phyloP scores from a whole-genome alignment of 2,888 invertebrate genomes.

The Dione juno region DNA sequence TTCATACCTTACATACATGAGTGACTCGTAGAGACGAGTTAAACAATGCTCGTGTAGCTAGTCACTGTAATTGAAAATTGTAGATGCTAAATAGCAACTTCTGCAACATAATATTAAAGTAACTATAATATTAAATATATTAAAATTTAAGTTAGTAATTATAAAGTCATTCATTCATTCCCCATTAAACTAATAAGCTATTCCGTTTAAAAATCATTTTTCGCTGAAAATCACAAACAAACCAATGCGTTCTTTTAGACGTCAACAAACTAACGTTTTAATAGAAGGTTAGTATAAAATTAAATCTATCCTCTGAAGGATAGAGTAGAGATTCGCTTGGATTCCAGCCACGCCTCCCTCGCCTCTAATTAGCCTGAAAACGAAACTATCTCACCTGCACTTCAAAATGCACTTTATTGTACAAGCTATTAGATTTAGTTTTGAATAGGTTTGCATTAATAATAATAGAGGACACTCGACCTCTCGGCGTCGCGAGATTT shows the following conservation, averaged over 20 bases:
- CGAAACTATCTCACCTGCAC: slow-evolving; percentile 53
- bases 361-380: slow-evolving; percentile 80
- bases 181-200: slow-evolving; percentile 27
- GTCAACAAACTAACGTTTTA: slow-evolving; percentile 47
- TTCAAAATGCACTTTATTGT: slow-evolving; percentile 52
- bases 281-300: slow-evolving; percentile 34
- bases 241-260: slow-evolving; percentile 48
- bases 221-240: slow-evolving; percentile 44
- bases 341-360: slow-evolving; percentile 55
- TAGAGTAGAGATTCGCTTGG: slow-evolving; percentile 61
- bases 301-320: slow-evolving; percentile 45
- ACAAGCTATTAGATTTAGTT: slow-evolving; percentile 53
- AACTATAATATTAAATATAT: not conserved
- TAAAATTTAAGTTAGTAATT: slow-evolving; percentile 13
- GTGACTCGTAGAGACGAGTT: not conserved
- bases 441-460: slow-evolving; percentile 43
- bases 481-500: slow-evolving; percentile 68
- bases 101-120: not conserved
- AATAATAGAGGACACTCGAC: slow-evolving; percentile 80
- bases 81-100: not conserved
- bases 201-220: slow-evolving; percentile 29
- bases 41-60: not conserved
- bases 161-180: not conserved
- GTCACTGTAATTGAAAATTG: not conserved
- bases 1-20: too few species aligned